A percentile compares a stretch with the other conserved stretches of the same genome.
Evolutionary conservation across 2,888 invertebrate species (phyloP).

Genomic region (Druceiella hillmani): DNA sequence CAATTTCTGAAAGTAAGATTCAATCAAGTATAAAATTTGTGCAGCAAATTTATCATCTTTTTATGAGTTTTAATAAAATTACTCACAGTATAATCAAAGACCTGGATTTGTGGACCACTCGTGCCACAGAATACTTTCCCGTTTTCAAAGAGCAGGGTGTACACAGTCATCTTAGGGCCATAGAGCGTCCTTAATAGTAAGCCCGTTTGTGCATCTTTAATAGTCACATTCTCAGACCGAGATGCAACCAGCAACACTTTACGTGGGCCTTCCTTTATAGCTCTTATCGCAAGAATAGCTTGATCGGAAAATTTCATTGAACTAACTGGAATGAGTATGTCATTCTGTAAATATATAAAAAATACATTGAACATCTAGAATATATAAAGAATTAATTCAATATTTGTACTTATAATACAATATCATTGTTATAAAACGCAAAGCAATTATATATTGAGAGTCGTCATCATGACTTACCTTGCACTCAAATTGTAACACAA

Average conservation of each 20-base stretch:
- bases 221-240: constrained; percentile 61
- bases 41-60: background rate
- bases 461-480: constrained; percentile 43
- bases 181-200: constrained; percentile 58
- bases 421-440: constrained; percentile 5
- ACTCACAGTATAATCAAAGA: constrained; percentile 72
- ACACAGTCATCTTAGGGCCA: constrained; percentile 58
- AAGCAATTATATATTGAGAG: constrained; percentile 9
- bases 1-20: no score
- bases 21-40: background rate
- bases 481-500: constrained; percentile 62
- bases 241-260: constrained; percentile 66
- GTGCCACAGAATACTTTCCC: constrained; percentile 74
- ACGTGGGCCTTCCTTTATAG: constrained; percentile 67
- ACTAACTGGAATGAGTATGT: constrained; percentile 48
- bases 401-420: background rate
- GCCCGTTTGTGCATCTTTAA: constrained; percentile 68
- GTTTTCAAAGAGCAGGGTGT: constrained; percentile 62
- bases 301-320: constrained; percentile 57
- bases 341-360: constrained; percentile 40
- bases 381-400: no score
- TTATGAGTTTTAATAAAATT: constrained; percentile 8
- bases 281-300: constrained; percentile 62
- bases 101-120: constrained; percentile 63
- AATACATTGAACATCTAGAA: constrained; percentile 8